phyloP scores from a whole-genome alignment of 2,888 invertebrate genomes.

The Drosophila meridionalis region DNA sequence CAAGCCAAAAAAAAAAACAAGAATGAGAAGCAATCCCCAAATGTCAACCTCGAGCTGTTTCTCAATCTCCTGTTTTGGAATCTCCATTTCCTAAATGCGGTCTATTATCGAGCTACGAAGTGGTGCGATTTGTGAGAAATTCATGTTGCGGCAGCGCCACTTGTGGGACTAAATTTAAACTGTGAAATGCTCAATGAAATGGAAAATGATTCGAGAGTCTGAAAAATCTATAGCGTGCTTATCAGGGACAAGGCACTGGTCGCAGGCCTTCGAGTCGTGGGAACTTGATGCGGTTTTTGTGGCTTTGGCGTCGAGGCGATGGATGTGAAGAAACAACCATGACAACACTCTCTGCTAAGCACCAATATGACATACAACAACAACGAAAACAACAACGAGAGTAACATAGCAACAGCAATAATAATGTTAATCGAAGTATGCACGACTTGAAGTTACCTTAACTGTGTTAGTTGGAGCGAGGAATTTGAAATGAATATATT shows the following conservation, averaged over 20 bases:
- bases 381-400: background rate
- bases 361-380: constrained; percentile 27
- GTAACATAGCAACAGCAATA: background rate
- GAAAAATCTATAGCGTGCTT: constrained; percentile 69
- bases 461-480: background rate
- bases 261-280: constrained; percentile 49
- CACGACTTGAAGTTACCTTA: constrained; percentile 17
- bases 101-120: constrained; percentile 15
- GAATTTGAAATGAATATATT: background rate
- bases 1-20: background rate
- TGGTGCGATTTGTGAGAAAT: constrained; percentile 38
- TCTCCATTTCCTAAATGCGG: background rate
- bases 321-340: constrained; percentile 9
- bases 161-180: constrained; percentile 70
- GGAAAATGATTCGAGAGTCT: constrained; percentile 70
- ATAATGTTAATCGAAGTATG: background rate
- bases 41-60: constrained; percentile 4
- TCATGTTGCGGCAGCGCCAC: constrained; percentile 35
- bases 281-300: constrained; percentile 49
- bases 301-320: constrained; percentile 6
- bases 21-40: background rate
- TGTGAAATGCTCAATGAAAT: constrained; percentile 58
- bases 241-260: constrained; percentile 58
- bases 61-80: constrained; percentile 13
- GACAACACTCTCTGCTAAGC: constrained; percentile 45